Conservation (phyloP, 2,113 vertebrate genomes). For the Psilopsiagon aurifrons region DNA sequence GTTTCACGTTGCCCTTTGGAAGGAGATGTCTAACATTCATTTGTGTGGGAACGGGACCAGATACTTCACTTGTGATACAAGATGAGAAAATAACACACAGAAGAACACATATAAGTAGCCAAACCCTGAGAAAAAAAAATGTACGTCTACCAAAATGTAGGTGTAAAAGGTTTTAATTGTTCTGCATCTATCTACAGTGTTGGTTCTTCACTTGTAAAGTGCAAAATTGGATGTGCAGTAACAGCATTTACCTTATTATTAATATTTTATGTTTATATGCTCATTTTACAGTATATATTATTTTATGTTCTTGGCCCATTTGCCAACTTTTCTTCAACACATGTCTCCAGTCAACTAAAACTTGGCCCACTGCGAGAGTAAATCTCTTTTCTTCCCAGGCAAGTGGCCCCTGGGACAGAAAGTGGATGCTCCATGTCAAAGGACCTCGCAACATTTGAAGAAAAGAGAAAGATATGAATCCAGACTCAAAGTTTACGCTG, state of each 20-base stretch:
- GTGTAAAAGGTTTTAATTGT: background rate
- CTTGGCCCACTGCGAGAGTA: background rate
- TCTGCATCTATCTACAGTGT: background rate
- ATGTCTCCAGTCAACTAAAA: background rate
- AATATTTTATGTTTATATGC: background rate
- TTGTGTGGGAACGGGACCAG: background rate
- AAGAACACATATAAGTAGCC: background rate
- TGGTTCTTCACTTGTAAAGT: background rate
- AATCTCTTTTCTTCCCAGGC: background rate
- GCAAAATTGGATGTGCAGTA: background rate
- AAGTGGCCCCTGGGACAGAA: background rate
- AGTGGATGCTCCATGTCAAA: background rate
- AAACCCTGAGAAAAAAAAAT: background rate
- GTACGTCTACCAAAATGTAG: background rate
- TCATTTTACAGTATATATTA: background rate
- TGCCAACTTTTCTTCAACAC: background rate
- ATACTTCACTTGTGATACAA: background rate
- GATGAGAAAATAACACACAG: background rate
- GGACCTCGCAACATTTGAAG: background rate
- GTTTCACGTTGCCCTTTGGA: constrained; percentile 23
- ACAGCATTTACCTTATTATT: background rate
- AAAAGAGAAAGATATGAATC: background rate
- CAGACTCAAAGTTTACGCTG: background rate
- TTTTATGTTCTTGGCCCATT: background rate
- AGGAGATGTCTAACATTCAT: constrained; percentile 35